Conservation (phyloP, 2,113 vertebrate genomes). For the Urocolius indicus region DNA sequence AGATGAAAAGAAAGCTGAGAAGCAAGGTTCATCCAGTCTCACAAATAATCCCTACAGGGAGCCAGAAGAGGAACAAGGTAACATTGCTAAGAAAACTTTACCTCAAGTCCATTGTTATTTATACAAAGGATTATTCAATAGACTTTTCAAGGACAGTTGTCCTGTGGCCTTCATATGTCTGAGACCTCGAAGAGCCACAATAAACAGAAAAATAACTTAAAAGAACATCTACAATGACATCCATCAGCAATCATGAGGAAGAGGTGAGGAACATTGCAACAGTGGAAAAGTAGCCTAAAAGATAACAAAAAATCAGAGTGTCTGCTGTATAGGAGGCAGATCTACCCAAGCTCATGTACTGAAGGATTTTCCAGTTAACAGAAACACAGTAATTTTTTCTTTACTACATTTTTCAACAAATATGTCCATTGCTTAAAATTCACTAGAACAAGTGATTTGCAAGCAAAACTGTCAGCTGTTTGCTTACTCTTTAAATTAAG, state of each 20-base stretch:
- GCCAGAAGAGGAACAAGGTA: neutral
- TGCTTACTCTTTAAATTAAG: slow-evolving; percentile 68
- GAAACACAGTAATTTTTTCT: neutral
- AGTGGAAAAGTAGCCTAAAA: neutral
- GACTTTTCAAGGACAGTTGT: neutral
- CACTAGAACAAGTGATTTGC: slow-evolving; percentile 29
- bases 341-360: neutral
- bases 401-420: neutral
- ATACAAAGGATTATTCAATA: neutral
- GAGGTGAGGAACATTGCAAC: neutral
- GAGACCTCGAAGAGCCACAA: neutral
- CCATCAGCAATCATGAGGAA: neutral
- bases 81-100: neutral
- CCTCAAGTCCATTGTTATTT: neutral
- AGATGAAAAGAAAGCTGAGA: neutral
- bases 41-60: neutral
- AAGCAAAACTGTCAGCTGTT: slow-evolving; percentile 53
- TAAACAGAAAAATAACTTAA: neutral
- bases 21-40: neutral
- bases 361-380: neutral
- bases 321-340: neutral
- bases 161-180: neutral
- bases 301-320: neutral
- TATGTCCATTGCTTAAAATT: neutral
- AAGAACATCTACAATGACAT: neutral